Evolutionary conservation across 92 coral and sea anemone genomes (phyloP).

Genomic region (Micromussa lordhowensis): DNA sequence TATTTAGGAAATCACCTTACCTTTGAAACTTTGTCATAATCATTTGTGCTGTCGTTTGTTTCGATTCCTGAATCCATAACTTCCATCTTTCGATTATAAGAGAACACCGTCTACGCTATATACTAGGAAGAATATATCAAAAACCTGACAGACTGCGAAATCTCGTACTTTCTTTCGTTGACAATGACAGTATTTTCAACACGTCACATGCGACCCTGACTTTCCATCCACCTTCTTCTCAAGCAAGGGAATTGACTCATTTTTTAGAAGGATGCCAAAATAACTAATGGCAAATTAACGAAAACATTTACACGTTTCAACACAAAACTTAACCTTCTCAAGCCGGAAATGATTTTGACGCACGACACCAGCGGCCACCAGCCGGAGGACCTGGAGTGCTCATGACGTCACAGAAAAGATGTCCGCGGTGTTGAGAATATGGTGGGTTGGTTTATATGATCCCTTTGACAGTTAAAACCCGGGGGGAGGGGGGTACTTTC

Average conservation of each 20-base stretch:
- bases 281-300: not conserved
- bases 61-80: constrained; percentile 49
- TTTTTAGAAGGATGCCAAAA: not conserved
- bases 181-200: not conserved
- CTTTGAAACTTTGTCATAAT: constrained; percentile 29
- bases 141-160: not conserved
- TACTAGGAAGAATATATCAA: not conserved
- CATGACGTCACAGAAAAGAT: constrained; percentile 23
- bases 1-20: constrained; percentile 2
- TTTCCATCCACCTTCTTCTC: not conserved
- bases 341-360: constrained; percentile 35
- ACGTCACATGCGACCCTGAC: not conserved
- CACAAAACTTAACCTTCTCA: constrained; percentile 15
- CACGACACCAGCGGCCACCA: constrained; percentile 34
- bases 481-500: no score
- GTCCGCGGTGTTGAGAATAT: not conserved
- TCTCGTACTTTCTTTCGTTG: not conserved
- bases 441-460: no score
- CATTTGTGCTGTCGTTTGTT: constrained; percentile 28
- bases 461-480: no score
- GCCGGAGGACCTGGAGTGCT: not conserved
- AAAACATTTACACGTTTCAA: constrained; percentile 39
- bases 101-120: not conserved
- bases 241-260: not conserved
- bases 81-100: not conserved